Conservation (phyloP, 2,888 invertebrate species). For the Apodemia hepburni region DNA sequence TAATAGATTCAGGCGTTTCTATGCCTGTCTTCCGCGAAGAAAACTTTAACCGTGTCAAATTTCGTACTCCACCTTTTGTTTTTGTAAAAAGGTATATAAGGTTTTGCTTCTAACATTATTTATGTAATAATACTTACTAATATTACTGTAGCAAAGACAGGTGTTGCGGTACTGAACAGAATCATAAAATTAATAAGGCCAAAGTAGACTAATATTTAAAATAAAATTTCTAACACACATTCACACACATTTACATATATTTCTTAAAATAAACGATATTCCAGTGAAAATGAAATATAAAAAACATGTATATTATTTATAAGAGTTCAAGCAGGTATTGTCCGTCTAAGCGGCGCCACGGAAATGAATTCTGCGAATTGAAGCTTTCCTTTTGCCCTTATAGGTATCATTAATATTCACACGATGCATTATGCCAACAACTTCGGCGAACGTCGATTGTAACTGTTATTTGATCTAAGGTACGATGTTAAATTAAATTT, state of each 20-base stretch:
- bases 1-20: too few relatives aligned
- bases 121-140: too few relatives aligned
- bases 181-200: too few relatives aligned
- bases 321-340: constrained; percentile 53
- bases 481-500: background rate
- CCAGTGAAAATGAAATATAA: constrained; percentile 26
- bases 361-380: constrained; percentile 67
- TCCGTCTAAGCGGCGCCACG: constrained; percentile 56
- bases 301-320: constrained; percentile 47
- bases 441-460: background rate
- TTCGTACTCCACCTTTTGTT: too few relatives aligned
- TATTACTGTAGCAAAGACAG: too few relatives aligned
- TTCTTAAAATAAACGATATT: constrained; percentile 23
- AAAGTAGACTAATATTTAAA: too few relatives aligned
- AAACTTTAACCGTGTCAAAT: too few relatives aligned
- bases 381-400: constrained; percentile 62
- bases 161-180: too few relatives aligned
- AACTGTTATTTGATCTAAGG: background rate
- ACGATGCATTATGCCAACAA: constrained; percentile 33
- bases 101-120: too few relatives aligned
- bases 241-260: background rate
- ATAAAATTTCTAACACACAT: too few relatives aligned
- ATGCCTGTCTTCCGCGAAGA: too few relatives aligned
- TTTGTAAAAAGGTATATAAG: too few relatives aligned
- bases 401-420: constrained; percentile 58